Percentiles rank a stretch among this genome's conserved stretches.
Evolutionary conservation across 2,113 vertebrate species (phyloP).

Genomic region (Neomonachus schauinslandi): DNA sequence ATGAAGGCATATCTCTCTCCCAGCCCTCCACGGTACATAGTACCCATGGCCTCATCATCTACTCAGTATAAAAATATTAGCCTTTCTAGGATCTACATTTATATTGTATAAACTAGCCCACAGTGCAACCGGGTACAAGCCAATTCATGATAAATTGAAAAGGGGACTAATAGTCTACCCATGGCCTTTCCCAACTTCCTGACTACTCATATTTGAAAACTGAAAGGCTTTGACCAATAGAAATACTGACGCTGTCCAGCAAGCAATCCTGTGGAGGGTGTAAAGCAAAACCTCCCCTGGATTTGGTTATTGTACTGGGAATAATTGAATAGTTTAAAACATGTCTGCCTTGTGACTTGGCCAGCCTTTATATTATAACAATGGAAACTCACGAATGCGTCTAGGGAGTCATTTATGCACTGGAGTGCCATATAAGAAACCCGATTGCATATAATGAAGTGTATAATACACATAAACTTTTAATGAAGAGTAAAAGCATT

Average conservation of each 20-base stretch:
- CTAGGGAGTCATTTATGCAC: conserved; percentile 76
- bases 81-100: not conserved
- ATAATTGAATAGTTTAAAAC: conserved; percentile 73
- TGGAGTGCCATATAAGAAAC: conserved; percentile 76
- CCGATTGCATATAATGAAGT: conserved; percentile 79
- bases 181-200: conserved; percentile 8
- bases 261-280: conserved; percentile 53
- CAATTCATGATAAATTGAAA: conserved; percentile 38
- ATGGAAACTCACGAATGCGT: conserved; percentile 73
- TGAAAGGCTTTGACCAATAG: conserved; percentile 32
- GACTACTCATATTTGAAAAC: conserved; percentile 38
- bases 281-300: conserved; percentile 52
- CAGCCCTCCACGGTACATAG: not conserved
- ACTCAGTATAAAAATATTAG: conserved; percentile 36
- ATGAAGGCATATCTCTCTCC: not conserved
- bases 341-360: conserved; percentile 67
- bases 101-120: not conserved
- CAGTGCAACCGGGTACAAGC: not conserved
- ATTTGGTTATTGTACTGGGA: conserved; percentile 64
- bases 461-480: conserved; percentile 81
- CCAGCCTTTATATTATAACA: conserved; percentile 72
- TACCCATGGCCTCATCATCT: not conserved
- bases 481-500: conserved; percentile 81
- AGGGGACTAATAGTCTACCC: not conserved
- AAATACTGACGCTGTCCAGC: conserved; percentile 26